A percentile compares a stretch with the other conserved stretches of the same genome.
phyloP scores from a whole-genome alignment of 2,888 invertebrate species.

The Gibbula magus region DNA sequence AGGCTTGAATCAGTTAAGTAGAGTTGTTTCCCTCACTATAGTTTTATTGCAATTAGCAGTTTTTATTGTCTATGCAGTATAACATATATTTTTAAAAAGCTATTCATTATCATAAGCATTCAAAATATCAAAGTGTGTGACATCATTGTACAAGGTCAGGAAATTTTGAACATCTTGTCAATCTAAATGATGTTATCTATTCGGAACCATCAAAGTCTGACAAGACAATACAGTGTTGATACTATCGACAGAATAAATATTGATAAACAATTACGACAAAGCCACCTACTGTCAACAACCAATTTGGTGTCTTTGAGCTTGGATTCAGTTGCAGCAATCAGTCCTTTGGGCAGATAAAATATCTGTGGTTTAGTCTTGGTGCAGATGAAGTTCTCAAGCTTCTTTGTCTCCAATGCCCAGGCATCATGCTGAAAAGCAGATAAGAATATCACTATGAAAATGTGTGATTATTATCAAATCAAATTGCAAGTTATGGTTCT shows the following conservation, averaged over 20 bases:
- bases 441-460: not conserved
- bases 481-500: not conserved
- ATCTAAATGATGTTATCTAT: no score
- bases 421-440: conserved; percentile 79
- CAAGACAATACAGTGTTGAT: no score
- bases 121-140: not conserved
- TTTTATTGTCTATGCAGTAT: no score
- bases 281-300: conserved; percentile 62
- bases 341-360: conserved; percentile 85
- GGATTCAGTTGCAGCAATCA: conserved; percentile 51
- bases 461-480: not conserved
- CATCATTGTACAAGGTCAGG: not conserved
- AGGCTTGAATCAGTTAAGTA: no score
- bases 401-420: conserved; percentile 88
- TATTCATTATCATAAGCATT: not conserved
- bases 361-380: conserved; percentile 91
- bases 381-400: conserved; percentile 87
- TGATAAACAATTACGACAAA: not conserved
- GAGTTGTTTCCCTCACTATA: no score
- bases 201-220: no score
- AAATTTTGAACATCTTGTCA: no score
- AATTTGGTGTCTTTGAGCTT: conserved; percentile 61
- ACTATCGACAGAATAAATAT: no score
- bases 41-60: no score
- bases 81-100: not conserved